Conservation (phyloP, 1,140 invertebrate species). For the Lepidurus apus region DNA sequence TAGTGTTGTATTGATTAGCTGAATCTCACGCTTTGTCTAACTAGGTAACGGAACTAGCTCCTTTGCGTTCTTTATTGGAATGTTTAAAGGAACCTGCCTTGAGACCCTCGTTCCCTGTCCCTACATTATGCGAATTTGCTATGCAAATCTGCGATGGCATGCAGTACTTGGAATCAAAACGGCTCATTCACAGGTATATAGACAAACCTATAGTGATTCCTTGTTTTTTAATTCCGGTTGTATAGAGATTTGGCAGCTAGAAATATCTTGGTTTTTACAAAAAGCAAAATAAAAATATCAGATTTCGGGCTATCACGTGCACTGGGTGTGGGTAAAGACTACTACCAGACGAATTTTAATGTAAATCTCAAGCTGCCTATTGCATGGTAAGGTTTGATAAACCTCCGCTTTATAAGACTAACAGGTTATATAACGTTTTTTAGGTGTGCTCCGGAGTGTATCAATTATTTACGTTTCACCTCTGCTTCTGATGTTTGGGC, state of each 20-base stretch:
- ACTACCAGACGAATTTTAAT: conserved; percentile 98
- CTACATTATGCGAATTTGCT: conserved; percentile 82
- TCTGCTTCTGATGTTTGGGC: conserved; percentile 96
- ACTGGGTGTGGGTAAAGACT: conserved; percentile 95
- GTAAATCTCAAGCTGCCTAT: conserved; percentile 96
- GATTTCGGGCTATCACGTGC: conserved; percentile 94
- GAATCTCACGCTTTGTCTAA: conserved; percentile 30
- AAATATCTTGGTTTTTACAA: conserved; percentile 92
- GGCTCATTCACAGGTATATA: conserved; percentile 75
- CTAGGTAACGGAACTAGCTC: conserved; percentile 89
- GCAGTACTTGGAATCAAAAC: conserved; percentile 88
- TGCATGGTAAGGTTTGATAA: conserved; percentile 68
- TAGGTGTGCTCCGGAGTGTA: conserved; percentile 95
- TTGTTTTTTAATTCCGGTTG: conserved; percentile 38
- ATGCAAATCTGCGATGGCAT: conserved; percentile 94
- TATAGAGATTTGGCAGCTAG: conserved; percentile 83
- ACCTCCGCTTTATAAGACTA: neutral
- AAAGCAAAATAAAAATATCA: conserved; percentile 95
- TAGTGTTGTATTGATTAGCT: neutral
- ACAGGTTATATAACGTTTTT: conserved; percentile 30
- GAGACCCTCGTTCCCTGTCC: conserved; percentile 79
- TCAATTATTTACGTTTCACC: conserved; percentile 92
- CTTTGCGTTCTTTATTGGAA: conserved; percentile 86
- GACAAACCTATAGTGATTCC: neutral
- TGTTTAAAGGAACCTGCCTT: conserved; percentile 89